Base-by-base conservation (phyloP, 2,797 vertebrate genomes). In the Phaenicophaeus curvirostris region DNA sequence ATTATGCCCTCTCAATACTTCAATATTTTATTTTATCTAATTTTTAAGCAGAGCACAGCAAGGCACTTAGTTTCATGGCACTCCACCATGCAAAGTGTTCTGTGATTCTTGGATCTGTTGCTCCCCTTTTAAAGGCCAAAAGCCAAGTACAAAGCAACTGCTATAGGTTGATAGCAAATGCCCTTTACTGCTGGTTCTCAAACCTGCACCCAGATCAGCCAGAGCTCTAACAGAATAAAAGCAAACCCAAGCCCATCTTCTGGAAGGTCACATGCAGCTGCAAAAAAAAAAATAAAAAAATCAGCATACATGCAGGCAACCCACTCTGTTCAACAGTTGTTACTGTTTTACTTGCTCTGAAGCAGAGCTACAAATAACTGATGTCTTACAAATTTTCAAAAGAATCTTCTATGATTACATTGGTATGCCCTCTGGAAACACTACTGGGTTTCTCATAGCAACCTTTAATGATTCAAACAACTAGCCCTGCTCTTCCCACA, bases 291-390 rank as follows among this genome's bases (percentile, higher is more conserved):
- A 41, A 13, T 18, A 83, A 48, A 89, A 62, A 94, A 82, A 69
- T 28, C 5, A 1, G 48, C 48, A 81, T 30, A 50, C 28, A 21
- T 0, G 1, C 27, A 87, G 33, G 72, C 77, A 44, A 87, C 51
- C 39, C 8, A 1, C 55, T 78, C 41, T 72, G 54, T 67, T 69
- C 87, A 79, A 55, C 35, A 59, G 54, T 31, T 67, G 42, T 41
- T 91, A 65, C 5, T 87, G 53, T 16, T 93, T 67, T 68, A 65
- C 77, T 76, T 57, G 39, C 63, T 92, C 28, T 57, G 51, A 87
- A 92, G 31, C 21, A 79, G 53, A 89, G 65, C 63, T 79, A 82
- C 81, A 90, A 95, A 77, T 77, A 94, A 87, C 33, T 58, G 71
- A 85, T 63, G 72, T 25, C n/a, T 83, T 46, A 87, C 15, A 41